Conservation (phyloP, 37 sponge, comb jelly and placozoan genomes). For the Aplysina aerophoba region DNA sequence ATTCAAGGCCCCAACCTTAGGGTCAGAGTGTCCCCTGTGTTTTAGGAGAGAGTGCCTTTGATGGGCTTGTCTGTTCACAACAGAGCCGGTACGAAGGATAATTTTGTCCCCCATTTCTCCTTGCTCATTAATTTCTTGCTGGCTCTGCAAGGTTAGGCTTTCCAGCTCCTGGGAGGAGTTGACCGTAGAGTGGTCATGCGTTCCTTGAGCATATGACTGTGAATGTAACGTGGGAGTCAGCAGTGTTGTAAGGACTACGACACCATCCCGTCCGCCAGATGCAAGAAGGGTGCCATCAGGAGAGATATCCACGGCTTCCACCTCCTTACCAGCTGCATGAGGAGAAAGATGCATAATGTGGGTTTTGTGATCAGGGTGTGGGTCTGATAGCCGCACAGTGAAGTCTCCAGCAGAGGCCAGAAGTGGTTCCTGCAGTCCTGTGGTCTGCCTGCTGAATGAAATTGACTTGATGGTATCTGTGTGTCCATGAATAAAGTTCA, state of each 20-base stretch:
- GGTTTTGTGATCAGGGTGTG: constrained; percentile 52
- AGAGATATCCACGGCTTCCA: constrained; percentile 77
- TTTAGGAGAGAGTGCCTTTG: background rate
- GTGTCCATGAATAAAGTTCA: constrained; percentile 76
- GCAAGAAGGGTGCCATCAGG: constrained; percentile 81
- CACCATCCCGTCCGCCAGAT: constrained; percentile 81
- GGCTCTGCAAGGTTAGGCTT: constrained; percentile 15
- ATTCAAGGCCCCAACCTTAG: background rate
- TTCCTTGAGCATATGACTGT: background rate
- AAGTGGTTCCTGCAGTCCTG: constrained; percentile 44
- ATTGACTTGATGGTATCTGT: constrained; percentile 71
- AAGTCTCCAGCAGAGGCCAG: constrained; percentile 83
- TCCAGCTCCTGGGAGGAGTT: background rate
- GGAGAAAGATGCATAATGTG: constrained; percentile 51
- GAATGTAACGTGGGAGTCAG: constrained; percentile 54
- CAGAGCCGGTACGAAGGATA: constrained; percentile 6
- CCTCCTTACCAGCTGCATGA: constrained; percentile 73
- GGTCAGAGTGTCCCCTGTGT: background rate
- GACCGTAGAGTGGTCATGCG: background rate
- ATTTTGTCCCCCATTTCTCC: constrained; percentile 34
- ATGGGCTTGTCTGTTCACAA: constrained; percentile 11
- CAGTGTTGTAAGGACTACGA: constrained; percentile 67
- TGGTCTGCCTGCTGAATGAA: constrained; percentile 60
- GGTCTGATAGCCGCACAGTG: constrained; percentile 69
- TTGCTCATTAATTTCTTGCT: background rate